phyloP scores from a whole-genome alignment of 2,113 vertebrate species.

The Syngnathoides biaculeatus region DNA sequence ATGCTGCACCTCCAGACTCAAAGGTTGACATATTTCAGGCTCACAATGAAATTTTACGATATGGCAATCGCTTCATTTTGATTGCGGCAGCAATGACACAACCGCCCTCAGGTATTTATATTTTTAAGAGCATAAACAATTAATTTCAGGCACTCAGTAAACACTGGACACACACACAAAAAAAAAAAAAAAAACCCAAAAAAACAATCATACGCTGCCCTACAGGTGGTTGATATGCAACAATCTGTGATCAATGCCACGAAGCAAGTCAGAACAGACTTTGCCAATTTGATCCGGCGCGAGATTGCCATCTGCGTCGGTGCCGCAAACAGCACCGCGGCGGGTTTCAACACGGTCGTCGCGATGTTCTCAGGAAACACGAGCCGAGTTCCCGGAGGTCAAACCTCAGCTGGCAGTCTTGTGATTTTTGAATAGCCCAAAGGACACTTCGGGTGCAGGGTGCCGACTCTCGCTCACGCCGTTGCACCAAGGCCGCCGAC shows the following conservation, averaged over 20 bases:
- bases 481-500: conserved; percentile 5
- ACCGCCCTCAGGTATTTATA: not conserved
- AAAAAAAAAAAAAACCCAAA: too few relatives aligned
- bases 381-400: conserved; percentile 52
- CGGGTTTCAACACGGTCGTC: conserved; percentile 39
- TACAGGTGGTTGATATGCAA: not conserved
- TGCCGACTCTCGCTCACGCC: conserved; percentile 3
- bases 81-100: too few relatives aligned
- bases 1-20: not conserved
- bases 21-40: not conserved
- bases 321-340: conserved; percentile 22
- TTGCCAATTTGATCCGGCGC: not conserved
- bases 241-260: not conserved
- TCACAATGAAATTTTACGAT: not conserved
- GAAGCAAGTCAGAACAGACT: not conserved
- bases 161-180: too few relatives aligned
- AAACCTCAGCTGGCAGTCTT: conserved; percentile 48
- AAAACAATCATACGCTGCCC: not conserved
- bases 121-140: not conserved
- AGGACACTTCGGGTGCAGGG: conserved; percentile 27
- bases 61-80: not conserved
- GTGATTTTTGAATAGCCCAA: conserved; percentile 35
- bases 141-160: not conserved
- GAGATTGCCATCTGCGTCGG: conserved; percentile 36
- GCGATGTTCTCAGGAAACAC: conserved; percentile 54